Percentiles rank a stretch among this genome's conserved stretches.
These are phyloP conservation scores for Cistogaster globosa DNA, from an alignment of 2,888 invertebrate species.

Conservation along the genomic window DNA sequence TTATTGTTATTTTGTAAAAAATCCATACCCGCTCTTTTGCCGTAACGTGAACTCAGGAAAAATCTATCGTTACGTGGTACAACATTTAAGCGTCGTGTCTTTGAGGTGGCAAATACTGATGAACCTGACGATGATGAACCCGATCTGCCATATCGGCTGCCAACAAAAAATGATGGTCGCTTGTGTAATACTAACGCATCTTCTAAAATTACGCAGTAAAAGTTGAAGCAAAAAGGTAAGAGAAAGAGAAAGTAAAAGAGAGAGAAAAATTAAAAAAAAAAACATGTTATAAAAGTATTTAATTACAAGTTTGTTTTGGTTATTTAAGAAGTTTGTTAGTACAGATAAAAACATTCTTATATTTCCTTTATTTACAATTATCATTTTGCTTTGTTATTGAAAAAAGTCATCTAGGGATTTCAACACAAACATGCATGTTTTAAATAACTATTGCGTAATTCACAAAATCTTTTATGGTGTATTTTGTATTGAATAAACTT, in stretches of 20 bases:
- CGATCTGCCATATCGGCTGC: constrained; percentile 83
- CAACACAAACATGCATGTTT: not conserved
- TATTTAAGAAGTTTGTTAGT: not conserved
- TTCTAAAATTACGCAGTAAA: constrained; percentile 41
- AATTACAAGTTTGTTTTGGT: constrained; percentile 31
- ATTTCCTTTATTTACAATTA: not conserved
- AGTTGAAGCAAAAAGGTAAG: not conserved
- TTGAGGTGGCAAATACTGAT: constrained; percentile 76
- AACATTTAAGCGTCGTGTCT: constrained; percentile 79
- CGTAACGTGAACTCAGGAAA: constrained; percentile 82
- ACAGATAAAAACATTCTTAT: not conserved
- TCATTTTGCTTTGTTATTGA: not conserved
- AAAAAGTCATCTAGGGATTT: not conserved
- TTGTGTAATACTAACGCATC: constrained; percentile 76
- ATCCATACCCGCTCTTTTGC: constrained; percentile 78
- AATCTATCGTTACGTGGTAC: constrained; percentile 83
- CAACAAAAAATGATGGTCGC: constrained; percentile 83
- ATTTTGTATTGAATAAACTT: too few species aligned
- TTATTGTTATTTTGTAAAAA: constrained; percentile 41
- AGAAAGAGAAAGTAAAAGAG: constrained; percentile 19
- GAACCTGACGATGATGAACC: constrained; percentile 59
- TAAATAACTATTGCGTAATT: too few species aligned
- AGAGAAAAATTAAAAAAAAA: constrained; percentile 7
- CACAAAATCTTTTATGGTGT: too few species aligned
- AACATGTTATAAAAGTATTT: not conserved